phyloP scores from a whole-genome alignment of 2,888 invertebrate genomes.

The Anthoptus insignis region DNA sequence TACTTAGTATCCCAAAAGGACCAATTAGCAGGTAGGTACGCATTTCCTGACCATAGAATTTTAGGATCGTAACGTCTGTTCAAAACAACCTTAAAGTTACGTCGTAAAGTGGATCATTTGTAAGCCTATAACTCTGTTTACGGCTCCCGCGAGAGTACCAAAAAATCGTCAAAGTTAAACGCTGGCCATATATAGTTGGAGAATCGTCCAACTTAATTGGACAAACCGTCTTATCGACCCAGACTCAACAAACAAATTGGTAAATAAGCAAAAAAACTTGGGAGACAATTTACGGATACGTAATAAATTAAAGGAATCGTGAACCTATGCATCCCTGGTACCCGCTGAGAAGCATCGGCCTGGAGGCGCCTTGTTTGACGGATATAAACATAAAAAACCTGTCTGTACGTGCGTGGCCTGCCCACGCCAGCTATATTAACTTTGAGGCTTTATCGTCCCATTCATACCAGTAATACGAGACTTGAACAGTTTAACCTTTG shows the following conservation, averaged over 20 bases:
- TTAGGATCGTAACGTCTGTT: slow-evolving; percentile 8
- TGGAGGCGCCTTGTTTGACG: slow-evolving; percentile 77
- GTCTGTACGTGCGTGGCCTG: slow-evolving; percentile 60
- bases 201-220: slow-evolving; percentile 22
- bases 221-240: slow-evolving; percentile 37
- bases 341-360: slow-evolving; percentile 70
- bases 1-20: background rate
- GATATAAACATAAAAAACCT: slow-evolving; percentile 68
- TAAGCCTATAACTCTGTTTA: slow-evolving; percentile 27
- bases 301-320: slow-evolving; percentile 75
- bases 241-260: slow-evolving; percentile 44
- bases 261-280: slow-evolving; percentile 48
- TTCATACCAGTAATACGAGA: slow-evolving; percentile 73
- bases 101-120: slow-evolving; percentile 25
- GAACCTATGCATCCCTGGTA: slow-evolving; percentile 56
- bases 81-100: slow-evolving; percentile 6
- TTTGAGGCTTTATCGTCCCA: slow-evolving; percentile 76
- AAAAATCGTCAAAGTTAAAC: slow-evolving; percentile 26
- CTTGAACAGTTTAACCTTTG: slow-evolving; percentile 64
- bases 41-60: background rate
- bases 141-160: background rate
- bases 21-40: background rate
- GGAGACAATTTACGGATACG: slow-evolving; percentile 64
- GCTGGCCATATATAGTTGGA: slow-evolving; percentile 14
- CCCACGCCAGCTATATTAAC: slow-evolving; percentile 78